Conservation (phyloP, 2,113 vertebrate genomes). For the Brachionichthys hirsutus region DNA sequence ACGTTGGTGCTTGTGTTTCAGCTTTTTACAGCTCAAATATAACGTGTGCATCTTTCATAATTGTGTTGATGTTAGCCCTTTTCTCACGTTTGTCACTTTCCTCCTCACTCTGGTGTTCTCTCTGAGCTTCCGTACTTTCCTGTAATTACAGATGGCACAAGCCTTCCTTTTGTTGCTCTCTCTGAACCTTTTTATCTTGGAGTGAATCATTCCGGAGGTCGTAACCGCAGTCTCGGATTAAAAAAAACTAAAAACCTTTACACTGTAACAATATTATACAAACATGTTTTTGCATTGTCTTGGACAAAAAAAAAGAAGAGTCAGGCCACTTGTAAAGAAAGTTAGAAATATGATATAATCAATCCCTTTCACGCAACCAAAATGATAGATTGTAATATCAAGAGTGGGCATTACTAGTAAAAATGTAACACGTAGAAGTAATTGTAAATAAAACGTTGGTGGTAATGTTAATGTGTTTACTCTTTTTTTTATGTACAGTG, state of each 20-base stretch:
- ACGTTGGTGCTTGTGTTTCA: too few species aligned
- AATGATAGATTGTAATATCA: constrained; percentile 41
- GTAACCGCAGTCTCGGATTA: constrained; percentile 45
- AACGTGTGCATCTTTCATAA: neutral
- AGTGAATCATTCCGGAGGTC: constrained; percentile 23
- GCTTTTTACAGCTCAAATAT: too few species aligned
- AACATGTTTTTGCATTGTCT: constrained; percentile 65
- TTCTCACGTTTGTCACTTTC: neutral
- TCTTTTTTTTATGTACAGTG: constrained; percentile 60
- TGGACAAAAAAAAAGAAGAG: constrained; percentile 47
- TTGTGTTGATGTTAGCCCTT: constrained; percentile 2
- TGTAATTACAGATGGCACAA: neutral
- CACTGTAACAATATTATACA: constrained; percentile 57
- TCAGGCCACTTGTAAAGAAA: constrained; percentile 32
- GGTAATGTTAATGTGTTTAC: constrained; percentile 31
- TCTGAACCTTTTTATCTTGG: neutral
- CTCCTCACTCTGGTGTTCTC: neutral
- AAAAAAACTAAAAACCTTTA: constrained; percentile 39
- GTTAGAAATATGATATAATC: constrained; percentile 22
- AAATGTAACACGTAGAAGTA: constrained; percentile 51
- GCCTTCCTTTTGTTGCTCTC: neutral
- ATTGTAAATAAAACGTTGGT: constrained; percentile 46
- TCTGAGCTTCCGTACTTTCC: neutral
- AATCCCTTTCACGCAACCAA: constrained; percentile 46
- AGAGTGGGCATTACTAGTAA: constrained; percentile 29